These are phyloP conservation scores for Glyphotaelius pellucidus DNA, from an alignment of 2,888 invertebrate genomes.

Conservation along the genomic window DNA sequence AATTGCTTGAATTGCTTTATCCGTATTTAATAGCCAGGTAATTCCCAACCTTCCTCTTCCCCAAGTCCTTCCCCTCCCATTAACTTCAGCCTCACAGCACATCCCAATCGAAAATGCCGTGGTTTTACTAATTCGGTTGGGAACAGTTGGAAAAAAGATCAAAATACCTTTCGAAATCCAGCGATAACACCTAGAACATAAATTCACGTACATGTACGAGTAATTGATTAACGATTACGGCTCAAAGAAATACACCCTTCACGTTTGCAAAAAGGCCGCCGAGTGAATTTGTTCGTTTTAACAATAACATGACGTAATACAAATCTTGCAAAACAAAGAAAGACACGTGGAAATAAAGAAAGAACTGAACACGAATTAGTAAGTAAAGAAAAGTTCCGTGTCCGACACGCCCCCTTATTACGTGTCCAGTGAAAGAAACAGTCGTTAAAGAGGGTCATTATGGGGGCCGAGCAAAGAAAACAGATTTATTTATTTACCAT, in stretches of 20 bases:
- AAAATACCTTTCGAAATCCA: no score
- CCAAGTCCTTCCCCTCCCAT: no score
- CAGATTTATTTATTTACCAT: not conserved
- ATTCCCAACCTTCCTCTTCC: no score
- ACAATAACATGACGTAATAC: not conserved
- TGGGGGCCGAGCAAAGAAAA: not conserved
- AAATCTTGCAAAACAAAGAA: slow-evolving; percentile 7
- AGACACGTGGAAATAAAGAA: slow-evolving; percentile 18
- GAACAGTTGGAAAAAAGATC: no score
- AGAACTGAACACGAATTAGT: not conserved
- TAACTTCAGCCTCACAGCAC: no score
- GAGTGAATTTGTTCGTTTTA: not conserved
- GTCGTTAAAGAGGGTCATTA: slow-evolving; percentile 22
- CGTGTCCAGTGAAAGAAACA: slow-evolving; percentile 20
- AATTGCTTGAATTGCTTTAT: no score
- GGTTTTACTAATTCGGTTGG: no score
- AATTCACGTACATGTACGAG: not conserved
- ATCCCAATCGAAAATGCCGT: no score
- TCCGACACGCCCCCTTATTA: slow-evolving; percentile 21
- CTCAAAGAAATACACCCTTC: not conserved
- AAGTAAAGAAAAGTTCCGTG: slow-evolving; percentile 28
- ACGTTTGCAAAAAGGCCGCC: not conserved
- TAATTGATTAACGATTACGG: not conserved
- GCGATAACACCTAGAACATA: not conserved
- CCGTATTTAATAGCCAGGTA: no score